A percentile compares a stretch with the other conserved stretches of the same genome.
These are phyloP conservation scores for Trichogramma evanescens DNA, from an alignment of 2,888 invertebrate species.

Conservation along the genomic window DNA sequence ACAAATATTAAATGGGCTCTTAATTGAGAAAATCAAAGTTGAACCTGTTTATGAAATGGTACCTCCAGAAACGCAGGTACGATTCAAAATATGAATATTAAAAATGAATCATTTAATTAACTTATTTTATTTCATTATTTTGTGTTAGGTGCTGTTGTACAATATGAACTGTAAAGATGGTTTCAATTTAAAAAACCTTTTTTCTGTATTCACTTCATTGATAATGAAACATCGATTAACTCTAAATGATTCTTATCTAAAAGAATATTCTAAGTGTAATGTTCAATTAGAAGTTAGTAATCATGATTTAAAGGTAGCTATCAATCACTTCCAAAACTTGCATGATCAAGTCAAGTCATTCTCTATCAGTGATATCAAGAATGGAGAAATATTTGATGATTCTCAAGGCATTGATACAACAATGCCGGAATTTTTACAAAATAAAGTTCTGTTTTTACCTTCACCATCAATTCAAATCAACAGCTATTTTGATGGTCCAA, in stretches of 20 bases:
- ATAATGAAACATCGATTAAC: constrained; percentile 25
- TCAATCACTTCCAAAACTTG: constrained; percentile 26
- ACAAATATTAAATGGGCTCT: constrained; percentile 29
- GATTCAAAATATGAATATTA: too few species aligned
- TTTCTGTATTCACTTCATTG: constrained; percentile 27
- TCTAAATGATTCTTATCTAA: constrained; percentile 21
- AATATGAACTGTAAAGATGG: constrained; percentile 31
- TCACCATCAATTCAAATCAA: constrained; percentile 37
- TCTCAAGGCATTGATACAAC: constrained; percentile 8
- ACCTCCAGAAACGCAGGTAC: constrained; percentile 33
- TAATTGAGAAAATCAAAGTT: constrained; percentile 27
- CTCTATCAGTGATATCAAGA: constrained; percentile 6
- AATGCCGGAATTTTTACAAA: constrained; percentile 15
- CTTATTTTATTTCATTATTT: background rate
- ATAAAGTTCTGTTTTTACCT: constrained; percentile 32
- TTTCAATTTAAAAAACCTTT: constrained; percentile 31
- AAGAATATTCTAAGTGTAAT: constrained; percentile 28
- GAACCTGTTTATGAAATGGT: constrained; percentile 29
- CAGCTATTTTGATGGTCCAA: constrained; percentile 22
- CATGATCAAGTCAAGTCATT: constrained; percentile 18
- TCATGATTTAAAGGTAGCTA: constrained; percentile 29
- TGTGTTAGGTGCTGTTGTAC: constrained; percentile 29
- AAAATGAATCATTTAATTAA: background rate
- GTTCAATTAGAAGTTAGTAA: constrained; percentile 32
- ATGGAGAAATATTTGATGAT: background rate